Evolutionary conservation across 1,140 invertebrate species (phyloP).

Genomic region (Aporrectodea caliginosa): DNA sequence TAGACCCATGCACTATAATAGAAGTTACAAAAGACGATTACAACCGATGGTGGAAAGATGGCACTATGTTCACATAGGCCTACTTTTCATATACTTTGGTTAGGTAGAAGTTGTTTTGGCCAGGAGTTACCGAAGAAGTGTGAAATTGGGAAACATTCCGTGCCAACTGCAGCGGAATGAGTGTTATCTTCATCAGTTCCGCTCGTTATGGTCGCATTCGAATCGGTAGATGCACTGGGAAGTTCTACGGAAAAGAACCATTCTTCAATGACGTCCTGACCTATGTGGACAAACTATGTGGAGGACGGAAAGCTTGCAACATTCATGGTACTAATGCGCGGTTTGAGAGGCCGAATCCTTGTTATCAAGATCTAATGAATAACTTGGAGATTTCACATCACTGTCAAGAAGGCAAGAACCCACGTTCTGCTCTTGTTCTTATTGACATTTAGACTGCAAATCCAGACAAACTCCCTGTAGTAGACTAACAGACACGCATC

Average conservation of each 20-base stretch:
- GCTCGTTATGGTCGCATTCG: background rate
- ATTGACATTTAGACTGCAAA: too few relatives aligned
- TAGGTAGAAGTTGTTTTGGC: too few relatives aligned
- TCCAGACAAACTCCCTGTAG: too few relatives aligned
- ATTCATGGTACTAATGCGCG: background rate
- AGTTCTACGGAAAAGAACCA: background rate
- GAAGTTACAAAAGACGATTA: too few relatives aligned
- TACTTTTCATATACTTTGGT: too few relatives aligned
- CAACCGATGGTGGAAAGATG: too few relatives aligned
- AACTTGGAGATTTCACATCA: background rate
- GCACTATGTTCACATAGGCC: too few relatives aligned
- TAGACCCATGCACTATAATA: too few relatives aligned
- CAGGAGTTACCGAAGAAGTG: too few relatives aligned
- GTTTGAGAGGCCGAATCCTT: background rate
- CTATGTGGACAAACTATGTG: background rate
- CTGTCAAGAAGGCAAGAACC: background rate
- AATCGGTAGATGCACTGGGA: background rate
- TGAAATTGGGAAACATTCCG: background rate
- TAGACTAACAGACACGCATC: too few relatives aligned
- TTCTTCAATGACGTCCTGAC: background rate
- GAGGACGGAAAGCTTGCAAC: background rate
- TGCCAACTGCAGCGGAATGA: background rate
- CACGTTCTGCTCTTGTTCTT: too few relatives aligned
- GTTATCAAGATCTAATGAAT: background rate
- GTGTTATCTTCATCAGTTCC: background rate